These are phyloP conservation scores for Catamblyrhynchus diadema DNA, from an alignment of 2,797 vertebrate genomes.

Conservation along the genomic window DNA sequence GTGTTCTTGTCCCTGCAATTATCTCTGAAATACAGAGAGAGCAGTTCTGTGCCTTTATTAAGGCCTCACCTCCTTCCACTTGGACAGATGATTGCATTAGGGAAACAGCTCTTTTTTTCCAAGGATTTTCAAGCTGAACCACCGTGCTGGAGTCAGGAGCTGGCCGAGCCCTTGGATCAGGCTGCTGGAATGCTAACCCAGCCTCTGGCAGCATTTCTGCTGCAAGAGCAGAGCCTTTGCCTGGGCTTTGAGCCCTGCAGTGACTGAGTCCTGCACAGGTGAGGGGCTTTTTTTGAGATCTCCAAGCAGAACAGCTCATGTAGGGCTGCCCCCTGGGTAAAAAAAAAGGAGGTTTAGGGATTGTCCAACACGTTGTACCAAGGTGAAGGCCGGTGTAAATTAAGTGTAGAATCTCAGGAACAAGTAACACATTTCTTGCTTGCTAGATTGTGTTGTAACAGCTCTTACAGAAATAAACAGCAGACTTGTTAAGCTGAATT, in stretches of 20 bases:
- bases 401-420: background rate
- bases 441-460: background rate
- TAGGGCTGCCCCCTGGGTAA: background rate
- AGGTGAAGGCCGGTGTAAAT: background rate
- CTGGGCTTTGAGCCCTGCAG: background rate
- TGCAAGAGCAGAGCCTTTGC: background rate
- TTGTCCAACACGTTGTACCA: background rate
- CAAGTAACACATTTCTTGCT: background rate
- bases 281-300: background rate
- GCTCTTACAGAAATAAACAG: background rate
- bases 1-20: background rate
- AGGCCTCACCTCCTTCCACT: background rate
- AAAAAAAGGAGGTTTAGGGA: background rate
- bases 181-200: background rate
- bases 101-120: background rate
- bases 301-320: background rate
- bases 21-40: background rate
- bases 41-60: background rate
- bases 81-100: background rate
- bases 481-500: background rate
- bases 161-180: background rate
- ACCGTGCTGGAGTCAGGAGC: background rate
- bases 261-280: background rate
- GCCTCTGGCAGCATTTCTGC: background rate
- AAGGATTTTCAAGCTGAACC: background rate